Conservation (phyloP, 1,140 invertebrate species). For the Choristoneura fumiferana region DNA sequence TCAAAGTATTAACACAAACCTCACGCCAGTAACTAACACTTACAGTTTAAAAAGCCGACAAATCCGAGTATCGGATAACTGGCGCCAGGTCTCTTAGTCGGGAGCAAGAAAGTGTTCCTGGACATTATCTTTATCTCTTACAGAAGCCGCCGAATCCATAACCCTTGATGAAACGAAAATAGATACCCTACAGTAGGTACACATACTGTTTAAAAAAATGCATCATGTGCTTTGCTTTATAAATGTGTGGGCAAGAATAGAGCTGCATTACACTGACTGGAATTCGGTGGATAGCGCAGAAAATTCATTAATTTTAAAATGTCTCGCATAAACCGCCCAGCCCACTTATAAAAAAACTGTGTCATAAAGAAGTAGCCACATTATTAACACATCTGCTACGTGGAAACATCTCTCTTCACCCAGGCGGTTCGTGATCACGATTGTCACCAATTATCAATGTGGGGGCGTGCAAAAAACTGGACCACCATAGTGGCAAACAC, state of each 20-base stretch:
- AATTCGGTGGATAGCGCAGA: too few species aligned
- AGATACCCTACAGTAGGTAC: slow-evolving; percentile 21
- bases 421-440: slow-evolving; percentile 60
- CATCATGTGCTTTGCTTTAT: too few species aligned
- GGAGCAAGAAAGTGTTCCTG: slow-evolving; percentile 25
- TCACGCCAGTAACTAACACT: slow-evolving; percentile 7
- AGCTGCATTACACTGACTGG: too few species aligned
- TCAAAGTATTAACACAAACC: not conserved
- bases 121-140: slow-evolving; percentile 31
- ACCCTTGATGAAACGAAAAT: slow-evolving; percentile 41
- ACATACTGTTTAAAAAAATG: slow-evolving; percentile 46
- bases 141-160: slow-evolving; percentile 37
- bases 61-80: slow-evolving; percentile 28
- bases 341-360: not conserved
- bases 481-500: slow-evolving; percentile 66
- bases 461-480: slow-evolving; percentile 51
- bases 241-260: too few species aligned
- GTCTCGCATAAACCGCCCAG: too few species aligned
- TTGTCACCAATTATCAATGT: slow-evolving; percentile 73
- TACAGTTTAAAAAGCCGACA: slow-evolving; percentile 11
- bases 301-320: too few species aligned
- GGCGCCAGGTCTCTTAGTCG: slow-evolving; percentile 33
- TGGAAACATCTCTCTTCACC: slow-evolving; percentile 69
- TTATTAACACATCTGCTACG: slow-evolving; percentile 51
- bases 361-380: slow-evolving; percentile 23